Conservation (phyloP, 2,888 invertebrate species). For the Dusona sp. region DNA sequence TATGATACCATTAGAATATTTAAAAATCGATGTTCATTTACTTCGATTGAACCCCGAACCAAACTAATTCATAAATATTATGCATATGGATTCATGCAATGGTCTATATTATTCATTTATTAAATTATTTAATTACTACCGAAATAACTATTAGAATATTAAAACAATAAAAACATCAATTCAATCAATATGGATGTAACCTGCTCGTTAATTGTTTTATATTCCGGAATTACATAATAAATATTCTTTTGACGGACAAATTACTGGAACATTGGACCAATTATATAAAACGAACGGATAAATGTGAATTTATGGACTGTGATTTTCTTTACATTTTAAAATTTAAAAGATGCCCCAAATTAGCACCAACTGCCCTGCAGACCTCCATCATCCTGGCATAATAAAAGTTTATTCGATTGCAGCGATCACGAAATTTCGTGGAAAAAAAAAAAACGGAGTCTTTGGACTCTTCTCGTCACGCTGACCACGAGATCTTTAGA, state of each 20-base stretch:
- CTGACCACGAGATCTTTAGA: slow-evolving; percentile 20
- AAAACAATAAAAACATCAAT: not conserved
- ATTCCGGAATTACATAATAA: not conserved
- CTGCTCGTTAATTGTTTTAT: not conserved
- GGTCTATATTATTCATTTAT: no score
- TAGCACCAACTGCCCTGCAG: not conserved
- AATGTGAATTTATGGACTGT: not conserved
- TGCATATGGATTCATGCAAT: no score
- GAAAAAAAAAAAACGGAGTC: slow-evolving; percentile 36
- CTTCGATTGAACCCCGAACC: no score
- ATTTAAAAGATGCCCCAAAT: not conserved
- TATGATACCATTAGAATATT: no score
- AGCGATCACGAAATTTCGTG: slow-evolving; percentile 51
- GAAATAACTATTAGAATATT: not conserved
- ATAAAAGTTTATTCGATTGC: slow-evolving; percentile 7
- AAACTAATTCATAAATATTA: no score
- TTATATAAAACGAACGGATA: not conserved
- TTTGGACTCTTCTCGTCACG: not conserved
- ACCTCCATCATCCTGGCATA: not conserved
- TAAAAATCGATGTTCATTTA: not conserved
- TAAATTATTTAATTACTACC: not conserved
- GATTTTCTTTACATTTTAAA: not conserved
- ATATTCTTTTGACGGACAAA: not conserved
- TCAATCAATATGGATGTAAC: not conserved
- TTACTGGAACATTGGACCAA: not conserved